A percentile compares a stretch with the other conserved stretches of the same genome.
Evolutionary conservation across 2,888 invertebrate genomes (phyloP).

Genomic region (Smittia sp.): DNA sequence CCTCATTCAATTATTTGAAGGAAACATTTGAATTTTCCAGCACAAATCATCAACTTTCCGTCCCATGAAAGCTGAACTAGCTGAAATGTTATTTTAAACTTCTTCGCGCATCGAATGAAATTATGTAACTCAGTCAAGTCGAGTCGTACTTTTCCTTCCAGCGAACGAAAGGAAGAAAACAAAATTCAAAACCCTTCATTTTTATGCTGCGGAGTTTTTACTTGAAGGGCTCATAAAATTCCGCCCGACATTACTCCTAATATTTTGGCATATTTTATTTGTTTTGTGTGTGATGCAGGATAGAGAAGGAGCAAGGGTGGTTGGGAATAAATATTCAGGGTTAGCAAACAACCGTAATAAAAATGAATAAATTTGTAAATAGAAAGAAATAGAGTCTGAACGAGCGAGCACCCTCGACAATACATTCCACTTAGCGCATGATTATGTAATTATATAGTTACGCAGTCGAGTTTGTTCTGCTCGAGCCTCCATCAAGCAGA

Average conservation of each 20-base stretch:
- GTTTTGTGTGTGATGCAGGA: not conserved
- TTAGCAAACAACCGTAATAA: slow-evolving; percentile 37
- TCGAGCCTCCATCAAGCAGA: not conserved
- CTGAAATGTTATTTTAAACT: not conserved
- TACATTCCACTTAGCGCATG: slow-evolving; percentile 28
- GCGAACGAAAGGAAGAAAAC: no score
- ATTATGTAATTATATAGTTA: slow-evolving; percentile 25
- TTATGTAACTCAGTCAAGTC: not conserved
- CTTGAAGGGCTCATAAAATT: slow-evolving; percentile 15
- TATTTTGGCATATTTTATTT: slow-evolving; percentile 39
- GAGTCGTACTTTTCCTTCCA: no score
- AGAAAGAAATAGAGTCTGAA: not conserved
- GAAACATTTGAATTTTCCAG: not conserved
- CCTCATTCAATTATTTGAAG: slow-evolving; percentile 4
- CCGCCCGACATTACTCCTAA: slow-evolving; percentile 27
- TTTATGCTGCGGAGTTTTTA: slow-evolving; percentile 15
- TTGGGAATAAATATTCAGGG: slow-evolving; percentile 27
- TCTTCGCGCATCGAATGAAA: not conserved
- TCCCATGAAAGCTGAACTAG: not conserved
- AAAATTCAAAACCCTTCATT: slow-evolving; percentile 4
- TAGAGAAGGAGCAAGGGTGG: not conserved
- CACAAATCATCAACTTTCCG: not conserved
- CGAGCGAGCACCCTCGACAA: not conserved
- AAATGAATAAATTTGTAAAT: slow-evolving; percentile 38
- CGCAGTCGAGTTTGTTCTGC: not conserved